Evolutionary conservation across 2,888 invertebrate genomes (phyloP), one percentile per base, ranked within the genome.

Genomic region (Zaprionus bogoriensis): DNA sequence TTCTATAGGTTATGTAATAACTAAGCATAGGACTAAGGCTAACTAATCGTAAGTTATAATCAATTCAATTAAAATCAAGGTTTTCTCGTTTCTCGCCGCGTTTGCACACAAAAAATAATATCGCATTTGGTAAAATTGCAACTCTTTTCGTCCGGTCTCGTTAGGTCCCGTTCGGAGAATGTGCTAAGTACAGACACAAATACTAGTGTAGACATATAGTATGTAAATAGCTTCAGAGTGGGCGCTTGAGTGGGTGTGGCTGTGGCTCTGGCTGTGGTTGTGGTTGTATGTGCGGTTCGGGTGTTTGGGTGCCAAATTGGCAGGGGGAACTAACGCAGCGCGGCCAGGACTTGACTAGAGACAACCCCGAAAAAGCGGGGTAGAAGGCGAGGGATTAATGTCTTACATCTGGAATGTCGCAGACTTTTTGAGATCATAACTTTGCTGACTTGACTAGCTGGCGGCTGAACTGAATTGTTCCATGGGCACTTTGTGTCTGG

Each of bases 51-150:
- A 73, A 73, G 63, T 55, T 67, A 67, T 71, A 72, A 72, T 72
- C 63, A 67, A 72, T 58, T 67, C 41, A 71, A 71, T 77, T 67
- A 60, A 77, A 82, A 64, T 79, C 67, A 79, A 79, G 80, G 60
- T 71, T 69, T 69, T 75, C 46, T 51, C 62, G 47, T n/a, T n/a
- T n/a, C n/a, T n/a, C n/a, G n/a, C n/a, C n/a, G n/a, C n/a, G 10
- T 63, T 71, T 74, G 72, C 71, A 76, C 68, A 77, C 68, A 82
- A 79, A 67, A 72, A 20, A 62, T 79, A 78, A 82, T 79, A 78
- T 78, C 82, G 75, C 73, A 73, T 77, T 63, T 77, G 80, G 77
- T 80, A 72, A 66, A 69, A 66, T 69, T 64, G 68, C 63, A 70
- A 47, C 51, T 46, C 47, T 45, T 62, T 62, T 63, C 39, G 55